A percentile compares a stretch with the other conserved stretches of the same genome.
Conservation (phyloP, 2,888 invertebrate genomes). For the Syritta pipiens region DNA sequence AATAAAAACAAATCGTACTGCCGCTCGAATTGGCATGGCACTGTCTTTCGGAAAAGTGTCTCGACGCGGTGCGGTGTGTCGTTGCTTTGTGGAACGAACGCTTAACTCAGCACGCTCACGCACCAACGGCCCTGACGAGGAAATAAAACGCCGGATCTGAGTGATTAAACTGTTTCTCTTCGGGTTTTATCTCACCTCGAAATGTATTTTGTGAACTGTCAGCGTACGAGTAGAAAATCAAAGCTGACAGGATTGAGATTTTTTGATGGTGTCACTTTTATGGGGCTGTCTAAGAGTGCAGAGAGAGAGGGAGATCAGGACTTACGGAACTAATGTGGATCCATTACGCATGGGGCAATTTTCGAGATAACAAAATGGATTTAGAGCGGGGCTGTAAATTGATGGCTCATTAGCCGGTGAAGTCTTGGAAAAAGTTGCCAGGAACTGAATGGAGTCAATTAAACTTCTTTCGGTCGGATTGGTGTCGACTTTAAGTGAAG, state of each 20-base stretch:
- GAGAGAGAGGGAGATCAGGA: too few relatives aligned
- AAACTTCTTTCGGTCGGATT: too few relatives aligned
- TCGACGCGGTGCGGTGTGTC: too few relatives aligned
- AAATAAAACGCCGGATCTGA: background rate
- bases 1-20: slow-evolving; percentile 26
- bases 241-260: slow-evolving; percentile 1
- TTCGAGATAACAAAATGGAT: background rate
- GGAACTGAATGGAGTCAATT: too few relatives aligned
- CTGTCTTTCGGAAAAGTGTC: background rate
- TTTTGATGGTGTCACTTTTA: slow-evolving; percentile 25
- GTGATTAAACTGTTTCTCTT: background rate
- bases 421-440: too few relatives aligned
- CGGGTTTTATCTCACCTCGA: slow-evolving; percentile 18
- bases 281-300: too few relatives aligned
- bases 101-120: too few relatives aligned
- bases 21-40: slow-evolving; percentile 19
- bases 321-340: background rate
- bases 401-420: too few relatives aligned
- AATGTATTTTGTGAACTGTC: slow-evolving; percentile 9
- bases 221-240: slow-evolving; percentile 7
- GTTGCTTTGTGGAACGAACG: too few relatives aligned
- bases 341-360: background rate
- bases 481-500: too few relatives aligned
- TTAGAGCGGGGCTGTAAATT: too few relatives aligned
- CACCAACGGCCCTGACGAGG: too few relatives aligned